These are phyloP conservation scores for Galemys pyrenaicus DNA, from an alignment of 2,113 vertebrate species.

Conservation along the genomic window DNA sequence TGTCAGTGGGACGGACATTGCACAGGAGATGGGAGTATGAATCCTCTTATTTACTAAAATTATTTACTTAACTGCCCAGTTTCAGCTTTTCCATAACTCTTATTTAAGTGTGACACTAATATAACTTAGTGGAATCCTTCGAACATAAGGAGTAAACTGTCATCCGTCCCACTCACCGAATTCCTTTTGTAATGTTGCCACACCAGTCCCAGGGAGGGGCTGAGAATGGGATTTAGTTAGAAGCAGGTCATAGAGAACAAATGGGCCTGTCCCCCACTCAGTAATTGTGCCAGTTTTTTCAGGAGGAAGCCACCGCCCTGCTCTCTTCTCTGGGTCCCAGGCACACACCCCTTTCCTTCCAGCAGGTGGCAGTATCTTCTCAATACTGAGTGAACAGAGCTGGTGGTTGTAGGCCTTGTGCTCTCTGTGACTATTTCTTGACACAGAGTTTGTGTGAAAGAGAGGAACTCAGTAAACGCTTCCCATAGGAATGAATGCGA, in stretches of 20 bases:
- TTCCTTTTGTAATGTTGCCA: not conserved
- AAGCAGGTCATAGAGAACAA: not conserved
- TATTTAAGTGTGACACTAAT: not conserved
- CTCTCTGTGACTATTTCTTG: not conserved
- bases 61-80: not conserved
- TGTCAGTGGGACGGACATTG: too few relatives aligned
- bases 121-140: not conserved
- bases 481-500: not conserved
- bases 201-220: not conserved
- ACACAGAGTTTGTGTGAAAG: not conserved
- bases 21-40: rapidly evolving
- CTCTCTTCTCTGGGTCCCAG: too few relatives aligned
- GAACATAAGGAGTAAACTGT: not conserved
- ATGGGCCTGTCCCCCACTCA: not conserved
- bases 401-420: rapidly evolving
- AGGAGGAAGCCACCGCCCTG: rapidly evolving
- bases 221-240: not conserved
- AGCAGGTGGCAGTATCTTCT: not conserved
- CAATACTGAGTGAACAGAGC: rapidly evolving
- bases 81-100: not conserved
- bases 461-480: not conserved
- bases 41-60: not conserved
- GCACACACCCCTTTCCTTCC: rapidly evolving
- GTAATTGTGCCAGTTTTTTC: too few relatives aligned
- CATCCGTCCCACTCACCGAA: not conserved